Evolutionary conservation across 2,797 vertebrate species (phyloP).

Genomic region (Rhinophrynus dorsalis): DNA sequence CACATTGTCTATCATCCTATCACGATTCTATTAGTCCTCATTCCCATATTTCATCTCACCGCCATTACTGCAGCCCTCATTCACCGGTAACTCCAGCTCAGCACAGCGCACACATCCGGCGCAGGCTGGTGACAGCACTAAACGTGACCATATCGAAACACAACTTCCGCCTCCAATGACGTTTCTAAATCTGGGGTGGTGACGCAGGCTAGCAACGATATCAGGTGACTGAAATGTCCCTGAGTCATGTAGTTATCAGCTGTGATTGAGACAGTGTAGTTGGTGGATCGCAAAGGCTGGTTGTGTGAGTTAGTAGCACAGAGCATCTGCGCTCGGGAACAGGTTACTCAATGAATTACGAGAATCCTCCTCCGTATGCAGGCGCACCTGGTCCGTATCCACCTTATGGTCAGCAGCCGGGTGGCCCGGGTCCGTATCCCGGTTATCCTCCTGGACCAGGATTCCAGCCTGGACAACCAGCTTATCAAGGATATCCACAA

Average conservation of each 20-base stretch:
- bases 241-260: no score
- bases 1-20: no score
- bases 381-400: conserved; percentile 82
- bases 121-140: neutral
- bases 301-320: no score
- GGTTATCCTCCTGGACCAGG: conserved; percentile 61
- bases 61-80: neutral
- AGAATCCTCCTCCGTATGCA: conserved; percentile 88
- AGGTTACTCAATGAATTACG: conserved; percentile 77
- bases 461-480: conserved; percentile 47
- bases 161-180: neutral
- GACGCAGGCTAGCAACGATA: no score
- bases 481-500: conserved; percentile 56
- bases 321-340: no score
- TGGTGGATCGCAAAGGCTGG: no score
- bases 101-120: neutral
- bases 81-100: conserved; percentile 27
- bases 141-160: neutral
- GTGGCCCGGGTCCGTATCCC: conserved; percentile 63
- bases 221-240: no score
- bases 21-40: neutral
- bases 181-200: no score
- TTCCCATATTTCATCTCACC: neutral
- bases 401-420: conserved; percentile 81
- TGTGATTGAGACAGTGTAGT: no score